These are phyloP conservation scores for Petrocephalus sullivani DNA, from an alignment of 2,797 vertebrate genomes.

Conservation along the genomic window DNA sequence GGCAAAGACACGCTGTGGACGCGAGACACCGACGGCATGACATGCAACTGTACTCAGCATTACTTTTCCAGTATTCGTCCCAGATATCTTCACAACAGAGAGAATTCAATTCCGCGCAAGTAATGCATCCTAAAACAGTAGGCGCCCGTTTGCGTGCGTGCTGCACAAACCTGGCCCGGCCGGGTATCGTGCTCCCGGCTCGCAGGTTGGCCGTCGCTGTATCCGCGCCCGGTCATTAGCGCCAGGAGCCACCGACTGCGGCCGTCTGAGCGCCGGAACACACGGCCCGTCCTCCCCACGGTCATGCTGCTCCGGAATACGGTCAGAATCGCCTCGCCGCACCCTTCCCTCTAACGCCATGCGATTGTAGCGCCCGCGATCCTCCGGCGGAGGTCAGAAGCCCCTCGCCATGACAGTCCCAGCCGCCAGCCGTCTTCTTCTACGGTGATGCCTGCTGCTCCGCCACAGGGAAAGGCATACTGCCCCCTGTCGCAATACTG, in stretches of 20 bases:
- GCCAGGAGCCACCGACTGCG: not conserved
- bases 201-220: slow-evolving; percentile 23
- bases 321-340: not conserved
- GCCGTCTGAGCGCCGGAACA: slow-evolving; percentile 28
- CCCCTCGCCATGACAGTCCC: not conserved
- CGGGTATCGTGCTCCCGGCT: slow-evolving; percentile 27
- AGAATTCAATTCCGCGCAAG: not conserved
- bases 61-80: not conserved
- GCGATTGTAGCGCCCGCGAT: not conserved
- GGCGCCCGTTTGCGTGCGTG: not conserved
- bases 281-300: not conserved
- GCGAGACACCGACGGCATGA: not conserved
- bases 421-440: not conserved
- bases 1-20: not conserved
- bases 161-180: slow-evolving; percentile 32
- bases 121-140: not conserved
- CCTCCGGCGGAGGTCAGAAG: not conserved
- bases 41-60: not conserved
- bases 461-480: not conserved
- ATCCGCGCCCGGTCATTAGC: slow-evolving; percentile 20
- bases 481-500: not conserved
- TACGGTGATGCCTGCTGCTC: not conserved
- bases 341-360: not conserved
- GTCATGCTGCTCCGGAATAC: slow-evolving; percentile 34
- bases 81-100: not conserved